Conservation (phyloP, 2,113 vertebrate genomes). For the Hiodon tergisus region DNA sequence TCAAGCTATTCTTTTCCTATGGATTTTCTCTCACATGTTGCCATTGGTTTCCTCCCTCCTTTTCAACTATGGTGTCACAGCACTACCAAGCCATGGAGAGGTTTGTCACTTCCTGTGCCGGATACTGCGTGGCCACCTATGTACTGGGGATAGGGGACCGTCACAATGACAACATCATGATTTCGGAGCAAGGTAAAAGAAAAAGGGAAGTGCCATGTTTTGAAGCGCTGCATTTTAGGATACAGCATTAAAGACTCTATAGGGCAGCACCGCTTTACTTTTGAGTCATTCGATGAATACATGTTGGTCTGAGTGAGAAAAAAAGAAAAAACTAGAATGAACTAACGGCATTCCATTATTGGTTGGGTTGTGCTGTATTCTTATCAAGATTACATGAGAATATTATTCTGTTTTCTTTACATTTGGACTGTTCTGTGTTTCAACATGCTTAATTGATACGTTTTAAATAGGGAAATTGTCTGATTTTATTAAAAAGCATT, state of each 20-base stretch:
- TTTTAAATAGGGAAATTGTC: no score
- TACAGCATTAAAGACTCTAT: neutral
- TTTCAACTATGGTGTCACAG: constrained; percentile 33
- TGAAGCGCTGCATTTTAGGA: no score
- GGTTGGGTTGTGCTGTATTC: no score
- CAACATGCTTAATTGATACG: no score
- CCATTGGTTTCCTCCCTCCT: neutral
- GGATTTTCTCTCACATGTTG: neutral
- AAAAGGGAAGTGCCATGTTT: no score
- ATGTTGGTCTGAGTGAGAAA: no score
- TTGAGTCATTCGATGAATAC: no score
- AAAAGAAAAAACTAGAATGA: no score
- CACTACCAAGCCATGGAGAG: constrained; percentile 59
- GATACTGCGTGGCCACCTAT: constrained; percentile 71
- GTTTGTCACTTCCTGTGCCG: constrained; percentile 69
- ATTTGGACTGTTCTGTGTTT: no score
- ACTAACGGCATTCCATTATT: no score
- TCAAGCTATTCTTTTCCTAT: neutral
- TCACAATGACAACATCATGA: constrained; percentile 77
- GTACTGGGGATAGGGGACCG: constrained; percentile 70
- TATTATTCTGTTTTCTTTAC: no score
- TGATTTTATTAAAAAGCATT: neutral
- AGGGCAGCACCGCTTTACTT: neutral
- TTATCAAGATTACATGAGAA: no score
- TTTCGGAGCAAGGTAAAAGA: constrained; percentile 61